Base-by-base conservation (phyloP, 2,888 invertebrate genomes). In the Napeogenes sylphis region DNA sequence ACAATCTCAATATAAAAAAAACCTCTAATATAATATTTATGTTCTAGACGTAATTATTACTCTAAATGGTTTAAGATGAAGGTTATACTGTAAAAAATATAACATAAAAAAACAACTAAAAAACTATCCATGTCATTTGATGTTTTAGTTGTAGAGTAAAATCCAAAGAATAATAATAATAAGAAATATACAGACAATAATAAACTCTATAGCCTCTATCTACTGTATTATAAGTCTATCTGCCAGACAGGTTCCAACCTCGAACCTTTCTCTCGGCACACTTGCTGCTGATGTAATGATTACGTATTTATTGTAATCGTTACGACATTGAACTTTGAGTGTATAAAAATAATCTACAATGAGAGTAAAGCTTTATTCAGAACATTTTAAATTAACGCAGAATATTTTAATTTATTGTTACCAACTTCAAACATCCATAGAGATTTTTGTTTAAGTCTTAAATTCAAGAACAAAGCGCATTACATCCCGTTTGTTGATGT, bases 221-320 rank as follows among this genome's bases (percentile, higher is more conserved):
- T 21, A 21, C 8, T 12, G 51, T 35, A 51, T 14, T 13, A 12
- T 4, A 47, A 54, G 14, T 32, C 53, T 42, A 8, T 35, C 32
- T 33, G 45, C 12, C 21, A 59, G 62, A 60, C 67, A 57, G 59
- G 66, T 64, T 59, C 33, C 38, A 62, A 67, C 67, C 67, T 67
- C 67, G 60, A 61, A 67, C 67, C 67, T 67, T 67, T 67, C 65
- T 62, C 58, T 62, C 62, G 56, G 56, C 58, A 63, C 67, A 58
- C n/a, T 51, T 51, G 30, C 42, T 35, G 42, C 35, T 67, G 62
- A 67, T 65, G 61, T 67, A 65, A 67, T 53, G 53, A 14, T 59
- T 58, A 54, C 58, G 38, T 59, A 45, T 13, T 35, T 45, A 35
- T 62, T 55, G 59, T 63, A 55, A 45, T 6, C 55, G 45, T 67